Conservation (phyloP, 2,888 invertebrate species). For the Bellardia pandia region DNA sequence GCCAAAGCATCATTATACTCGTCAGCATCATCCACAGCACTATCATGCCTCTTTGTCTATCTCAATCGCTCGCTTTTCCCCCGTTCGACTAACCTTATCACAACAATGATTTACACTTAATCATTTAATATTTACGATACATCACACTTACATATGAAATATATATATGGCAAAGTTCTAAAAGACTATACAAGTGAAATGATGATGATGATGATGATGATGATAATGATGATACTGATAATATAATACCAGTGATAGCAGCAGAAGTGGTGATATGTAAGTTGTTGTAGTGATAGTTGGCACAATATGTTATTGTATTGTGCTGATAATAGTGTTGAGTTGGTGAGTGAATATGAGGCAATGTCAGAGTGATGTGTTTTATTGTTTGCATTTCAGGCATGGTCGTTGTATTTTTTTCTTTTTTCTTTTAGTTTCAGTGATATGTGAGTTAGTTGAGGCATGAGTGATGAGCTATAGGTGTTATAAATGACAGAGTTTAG, state of each 20-base stretch:
- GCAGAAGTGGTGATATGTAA: not conserved
- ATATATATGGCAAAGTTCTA: not conserved
- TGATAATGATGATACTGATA: constrained; percentile 16
- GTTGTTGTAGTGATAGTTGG: constrained; percentile 2
- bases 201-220: constrained; percentile 9
- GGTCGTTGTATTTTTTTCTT: no score
- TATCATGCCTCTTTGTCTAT: not conserved
- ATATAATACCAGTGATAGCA: not conserved
- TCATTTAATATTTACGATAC: constrained; percentile 61
- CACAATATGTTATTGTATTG: constrained; percentile 44
- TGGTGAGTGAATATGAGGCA: constrained; percentile 28
- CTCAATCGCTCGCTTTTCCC: not conserved
- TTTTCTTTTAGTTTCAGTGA: not conserved
- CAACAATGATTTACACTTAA: constrained; percentile 60
- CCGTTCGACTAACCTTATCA: constrained; percentile 29
- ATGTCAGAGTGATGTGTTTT: constrained; percentile 37
- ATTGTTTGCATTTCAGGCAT: not conserved
- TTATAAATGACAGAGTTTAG: constrained; percentile 15
- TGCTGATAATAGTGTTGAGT: constrained; percentile 43
- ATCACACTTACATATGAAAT: constrained; percentile 10
- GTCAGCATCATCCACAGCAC: constrained; percentile 18
- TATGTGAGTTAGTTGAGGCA: not conserved
- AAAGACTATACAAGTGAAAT: constrained; percentile 20
- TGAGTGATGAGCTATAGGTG: constrained; percentile 33
- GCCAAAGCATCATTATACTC: constrained; percentile 21